Evolutionary conservation across 1,140 invertebrate genomes (phyloP), one percentile per base, ranked within the genome.

Genomic region (Pseudomyrmex cubaensis): DNA sequence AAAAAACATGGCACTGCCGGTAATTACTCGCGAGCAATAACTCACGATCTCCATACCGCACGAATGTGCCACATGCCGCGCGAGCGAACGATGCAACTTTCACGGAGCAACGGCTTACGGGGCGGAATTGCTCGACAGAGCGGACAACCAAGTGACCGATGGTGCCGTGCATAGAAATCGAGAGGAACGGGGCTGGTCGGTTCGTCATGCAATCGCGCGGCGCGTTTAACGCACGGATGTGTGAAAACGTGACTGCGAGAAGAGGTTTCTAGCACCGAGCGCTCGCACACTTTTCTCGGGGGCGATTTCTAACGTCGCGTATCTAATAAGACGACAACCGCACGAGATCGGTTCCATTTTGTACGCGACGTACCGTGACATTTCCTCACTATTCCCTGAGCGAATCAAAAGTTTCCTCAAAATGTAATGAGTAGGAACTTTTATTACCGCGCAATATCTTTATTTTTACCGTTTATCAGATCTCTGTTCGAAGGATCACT

Each of bases 201-300:
- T 25, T 25, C 66, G 73, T 59, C 82, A 25, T 67, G 82, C 75
- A 64, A 78, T 78, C 76, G 82, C 35, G 67, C n/a, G 52, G 52
- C 69, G 76, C 76, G 83, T 66, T 70, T 56, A 74, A 70, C n/a
- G 61, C 7, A 35, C 63, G 69, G 61, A 87, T 61, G 63, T 74
- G 75, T 50, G 86, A 84, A 88, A 85, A 82, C 85, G 74, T 54
- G 72, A 59, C 44, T n/a, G 20, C 59, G 70, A 66, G 63, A 77
- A 20, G 44, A 44, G 52, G 46, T 87, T 74, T 84, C 62, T 12
- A 12, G 35, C n/a, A 20, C 25, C 35, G 20, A 59, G 25, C 22
- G 54, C 1, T 35, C 44, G 75, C 46, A 62, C 59, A 87, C 52
- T 87, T 87, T 82, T 83, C 85, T 80, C 48, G 20, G 20, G 48